Evolutionary conservation across 2,888 invertebrate species (phyloP), one percentile per base, ranked within the genome.

Genomic region (Caprella mutica): DNA sequence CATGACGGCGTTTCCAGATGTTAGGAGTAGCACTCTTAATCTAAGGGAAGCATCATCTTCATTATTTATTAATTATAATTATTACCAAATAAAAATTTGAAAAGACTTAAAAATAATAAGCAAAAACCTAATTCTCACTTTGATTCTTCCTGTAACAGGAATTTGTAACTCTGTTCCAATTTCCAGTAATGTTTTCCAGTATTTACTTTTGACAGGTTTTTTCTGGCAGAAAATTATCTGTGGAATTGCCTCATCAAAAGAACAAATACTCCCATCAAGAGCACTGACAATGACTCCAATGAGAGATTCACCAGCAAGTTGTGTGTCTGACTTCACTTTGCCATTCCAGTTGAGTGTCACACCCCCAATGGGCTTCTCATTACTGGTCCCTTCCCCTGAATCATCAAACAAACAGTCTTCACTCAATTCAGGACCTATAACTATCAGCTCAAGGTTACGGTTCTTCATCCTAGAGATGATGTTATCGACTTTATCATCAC

Each of bases 171-270:
- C 68, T 4, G 67, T 66, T 2, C 75, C 75, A 33, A 77, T 71
- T 55, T 78, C 77, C 44, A 86, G 71, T 56, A 78, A 76, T 29
- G 78, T 77, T 73, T 82, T 81, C 84, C 85, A 85, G 0, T 80
- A 76, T 57, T 75, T 74, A 0, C 81, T 74, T 33, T 75, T 75
- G 1, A 73, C 69, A 44, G 69, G 69, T 67, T 74, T 77, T 63
- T 77, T 78, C 58, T 77, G 77, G 65, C 79, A 79, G 66, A 76
- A 78, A 21, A 77, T 72, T 0, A 84, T 72, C 58, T 80, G 78
- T 14, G 75, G 75, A 67, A 82, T 73, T 0, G 81, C 80, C 66
- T 81, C 78, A 52, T 77, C 77, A 66, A 81, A 79, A 59, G 76
- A 77, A 62, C 77, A 79, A 14, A 79, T 69, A 5, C 58, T 56